A percentile compares a stretch with the other conserved stretches of the same genome.
These are phyloP conservation scores for Caerostris extrusa DNA, from an alignment of 1,140 invertebrate genomes.

Conservation along the genomic window DNA sequence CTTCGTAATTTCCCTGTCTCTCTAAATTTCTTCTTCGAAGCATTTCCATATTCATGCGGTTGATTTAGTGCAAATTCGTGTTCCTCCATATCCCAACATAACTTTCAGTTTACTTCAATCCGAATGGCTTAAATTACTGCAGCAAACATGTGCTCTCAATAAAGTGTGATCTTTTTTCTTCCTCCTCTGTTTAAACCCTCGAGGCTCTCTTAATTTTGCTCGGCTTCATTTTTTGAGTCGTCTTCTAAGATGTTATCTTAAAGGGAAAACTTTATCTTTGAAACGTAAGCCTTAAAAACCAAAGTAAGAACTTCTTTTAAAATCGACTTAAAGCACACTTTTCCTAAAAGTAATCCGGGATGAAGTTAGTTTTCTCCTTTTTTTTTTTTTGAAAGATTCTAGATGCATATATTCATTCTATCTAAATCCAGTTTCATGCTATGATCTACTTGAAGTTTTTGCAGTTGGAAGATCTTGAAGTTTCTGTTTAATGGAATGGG, in stretches of 20 bases:
- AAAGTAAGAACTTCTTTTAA: conserved; percentile 2
- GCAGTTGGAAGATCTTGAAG: not conserved
- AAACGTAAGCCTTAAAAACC: not conserved
- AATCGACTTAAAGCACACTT: not conserved
- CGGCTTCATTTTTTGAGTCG: too few species aligned
- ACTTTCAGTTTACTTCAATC: not conserved
- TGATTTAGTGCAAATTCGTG: not conserved
- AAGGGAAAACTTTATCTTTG: not conserved
- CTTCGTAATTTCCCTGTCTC: not conserved
- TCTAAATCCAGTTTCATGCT: not conserved
- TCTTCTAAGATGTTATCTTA: not conserved
- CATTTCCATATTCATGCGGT: not conserved
- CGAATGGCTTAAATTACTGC: not conserved
- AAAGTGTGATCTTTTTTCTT: not conserved
- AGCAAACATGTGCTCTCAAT: not conserved
- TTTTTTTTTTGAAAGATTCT: not conserved
- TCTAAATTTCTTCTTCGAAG: not conserved
- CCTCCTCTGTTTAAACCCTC: not conserved
- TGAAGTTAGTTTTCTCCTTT: conserved; percentile 25
- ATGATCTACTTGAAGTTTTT: not conserved
- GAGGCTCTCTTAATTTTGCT: too few species aligned
- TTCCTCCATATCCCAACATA: not conserved
- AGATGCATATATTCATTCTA: not conserved
- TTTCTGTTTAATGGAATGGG: not conserved
- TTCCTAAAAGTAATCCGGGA: not conserved